These are phyloP conservation scores for Silurus glanis DNA, from an alignment of 2,113 vertebrate genomes.

Conservation along the genomic window DNA sequence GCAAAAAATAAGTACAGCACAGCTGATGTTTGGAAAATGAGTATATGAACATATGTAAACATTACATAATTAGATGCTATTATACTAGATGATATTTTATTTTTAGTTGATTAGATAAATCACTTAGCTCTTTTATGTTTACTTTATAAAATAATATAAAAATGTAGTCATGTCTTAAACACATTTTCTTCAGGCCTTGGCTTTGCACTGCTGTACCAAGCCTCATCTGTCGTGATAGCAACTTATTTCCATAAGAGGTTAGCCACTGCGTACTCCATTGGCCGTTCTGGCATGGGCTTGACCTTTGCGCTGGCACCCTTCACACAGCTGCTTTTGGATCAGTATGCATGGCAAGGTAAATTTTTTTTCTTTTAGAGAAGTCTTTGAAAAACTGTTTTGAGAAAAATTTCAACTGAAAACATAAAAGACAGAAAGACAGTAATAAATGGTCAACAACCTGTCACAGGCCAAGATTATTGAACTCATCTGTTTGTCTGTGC, in stretches of 20 bases:
- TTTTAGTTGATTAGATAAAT: background rate
- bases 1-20: background rate
- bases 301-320: constrained; percentile 87
- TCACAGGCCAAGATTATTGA: background rate
- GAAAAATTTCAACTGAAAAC: background rate
- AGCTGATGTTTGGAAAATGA: background rate
- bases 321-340: constrained; percentile 83
- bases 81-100: background rate
- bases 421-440: background rate
- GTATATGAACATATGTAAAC: background rate
- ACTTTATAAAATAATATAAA: background rate
- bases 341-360: constrained; percentile 88
- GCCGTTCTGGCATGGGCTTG: constrained; percentile 89
- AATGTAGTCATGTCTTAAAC: background rate
- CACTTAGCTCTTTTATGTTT: background rate
- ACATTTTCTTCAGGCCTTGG: constrained; percentile 76
- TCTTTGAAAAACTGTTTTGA: background rate
- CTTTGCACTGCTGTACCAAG: constrained; percentile 85
- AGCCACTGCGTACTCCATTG: constrained; percentile 81
- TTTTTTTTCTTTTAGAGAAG: background rate
- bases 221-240: constrained; percentile 78
- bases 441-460: background rate
- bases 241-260: constrained; percentile 81
- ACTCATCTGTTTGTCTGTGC: constrained; percentile 24
- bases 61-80: background rate